Base-by-base conservation (phyloP, 1,140 invertebrate genomes). In the Hyles euphorbiae region DNA sequence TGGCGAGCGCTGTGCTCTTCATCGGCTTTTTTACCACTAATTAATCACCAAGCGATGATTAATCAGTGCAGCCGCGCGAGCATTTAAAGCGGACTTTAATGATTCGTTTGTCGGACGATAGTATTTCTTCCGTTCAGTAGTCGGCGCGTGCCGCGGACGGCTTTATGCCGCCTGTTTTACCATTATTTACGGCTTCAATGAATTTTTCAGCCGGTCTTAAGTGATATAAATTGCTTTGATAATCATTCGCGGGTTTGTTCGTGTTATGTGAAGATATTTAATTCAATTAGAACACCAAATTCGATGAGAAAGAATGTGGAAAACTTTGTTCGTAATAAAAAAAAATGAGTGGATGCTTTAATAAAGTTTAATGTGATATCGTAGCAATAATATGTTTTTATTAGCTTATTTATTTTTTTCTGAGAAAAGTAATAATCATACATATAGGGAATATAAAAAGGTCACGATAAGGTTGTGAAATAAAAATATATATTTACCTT, bases 31-130 rank as follows among this genome's bases (percentile, higher is more conserved):
- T 66, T 58, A 67, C 67, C 65, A 70, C 61, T 73, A 74, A 77
- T 77, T 82, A 81, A 82, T 83, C 76, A 78, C 70, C 47, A 66
- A 53, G 66, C 70, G 74, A 86, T 80, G 79, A 83, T 82, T 83
- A 86, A 83, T 83, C 74, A 82, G 75, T 56, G 58, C 61, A 69
- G 76, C 75, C 74, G 69, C 72, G 63, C 72, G 71, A 68, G 66
- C 65, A 77, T 76, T 81, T 78, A 66, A 76, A 83, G 63, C 71
- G 67, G 74, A 72, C 69, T 78, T 79, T 80, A 84, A 84, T 83
- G 81, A 81, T 81, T 67, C 76, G 72, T 75, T 78, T 77, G 77
- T 73, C 63, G 73, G 72, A 76, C 65, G 74, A 56, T 76, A 65
- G 65, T 76, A 72, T 76, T 79, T 73, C 70, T 79, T 74, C 67